Evolutionary conservation across 1,140 invertebrate species (phyloP).

Genomic region (Dendroctonus valens): DNA sequence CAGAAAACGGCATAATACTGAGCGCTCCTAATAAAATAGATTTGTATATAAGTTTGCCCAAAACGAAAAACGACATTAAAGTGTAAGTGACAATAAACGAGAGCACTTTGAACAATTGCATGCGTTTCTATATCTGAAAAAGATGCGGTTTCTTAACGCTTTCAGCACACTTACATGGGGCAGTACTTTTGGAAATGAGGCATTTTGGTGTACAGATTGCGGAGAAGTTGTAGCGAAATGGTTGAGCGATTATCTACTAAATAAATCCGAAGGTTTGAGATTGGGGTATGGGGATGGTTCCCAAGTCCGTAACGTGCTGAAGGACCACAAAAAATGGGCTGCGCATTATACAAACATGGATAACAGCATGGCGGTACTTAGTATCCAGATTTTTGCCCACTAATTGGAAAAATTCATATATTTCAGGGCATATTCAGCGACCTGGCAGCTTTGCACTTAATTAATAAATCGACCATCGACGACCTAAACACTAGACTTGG

Average conservation of each 20-base stretch:
- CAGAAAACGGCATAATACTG: constrained; percentile 20
- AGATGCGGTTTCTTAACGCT: constrained; percentile 2
- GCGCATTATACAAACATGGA: constrained; percentile 33
- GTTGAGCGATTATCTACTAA: constrained; percentile 58
- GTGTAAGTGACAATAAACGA: constrained; percentile 15
- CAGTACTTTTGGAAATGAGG: constrained; percentile 23
- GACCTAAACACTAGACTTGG: constrained; percentile 59
- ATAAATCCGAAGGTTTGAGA: constrained; percentile 55
- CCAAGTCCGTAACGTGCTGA: constrained; percentile 14
- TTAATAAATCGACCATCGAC: constrained; percentile 61
- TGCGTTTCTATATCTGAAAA: background rate
- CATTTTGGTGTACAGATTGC: constrained; percentile 53
- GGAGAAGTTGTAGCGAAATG: constrained; percentile 60
- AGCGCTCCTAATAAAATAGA: constrained; percentile 20
- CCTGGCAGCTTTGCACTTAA: constrained; percentile 48
- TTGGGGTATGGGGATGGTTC: constrained; percentile 58
- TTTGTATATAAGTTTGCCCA: constrained; percentile 18
- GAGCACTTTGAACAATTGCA: background rate
- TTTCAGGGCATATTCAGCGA: constrained; percentile 32
- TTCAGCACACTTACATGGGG: constrained; percentile 12
- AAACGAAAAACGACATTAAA: constrained; percentile 15
- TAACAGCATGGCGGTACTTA: constrained; percentile 26
- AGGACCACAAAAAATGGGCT: constrained; percentile 22
- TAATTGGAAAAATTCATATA: background rate
- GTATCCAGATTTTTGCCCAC: background rate